Base-by-base conservation (phyloP, 1,140 invertebrate genomes). In the Trichogramma pretiosum region DNA sequence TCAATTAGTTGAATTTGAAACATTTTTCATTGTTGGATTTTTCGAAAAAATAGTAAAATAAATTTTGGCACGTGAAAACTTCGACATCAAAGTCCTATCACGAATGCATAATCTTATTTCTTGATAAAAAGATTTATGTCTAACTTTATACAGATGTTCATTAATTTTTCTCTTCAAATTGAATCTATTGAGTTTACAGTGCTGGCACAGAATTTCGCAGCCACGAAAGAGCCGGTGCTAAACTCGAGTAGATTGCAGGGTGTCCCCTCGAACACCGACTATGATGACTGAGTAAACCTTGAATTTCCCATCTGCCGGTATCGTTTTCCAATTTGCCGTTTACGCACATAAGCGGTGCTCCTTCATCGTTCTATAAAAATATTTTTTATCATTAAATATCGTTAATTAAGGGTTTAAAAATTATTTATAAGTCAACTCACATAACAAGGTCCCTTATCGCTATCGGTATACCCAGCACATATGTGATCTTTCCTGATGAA, bases 331-430 rank as follows among this genome's bases (percentile, higher is more conserved):
- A n/a, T n/a, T n/a, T n/a, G n/a, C n/a, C n/a, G 24, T 63, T 76
- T 50, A 74, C 67, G 52, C 81, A 82, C 74, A 82, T 80, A 28
- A 82, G 55, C 14, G 80, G 78, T 8, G 78, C 76, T 34, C 80
- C 80, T 65, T 79, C 77, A 56, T 81, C 79, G 55, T 80, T 80
- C 80, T 82, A 50, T 50, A 74, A 72, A 47, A 52, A 21, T 48
- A 55, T 2, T 52, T 2, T 28, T 28, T 28, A 28, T 5, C 24
- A 28, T 28, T 7, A 28, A 5, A 11, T 28, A 28, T 28, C 24
- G 17, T 19, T 19, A 22, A 35, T 16, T 13, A 24, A 38, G 8
- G 23, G 11, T 5, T 23, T 33, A 32, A 14, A 19, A 43, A 32
- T 35, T 46, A 41, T 46, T 35, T n/a, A 49, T 11, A 36, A 38